Conservation (phyloP, 2,888 invertebrate genomes). For the Brassicogethes aeneus region DNA sequence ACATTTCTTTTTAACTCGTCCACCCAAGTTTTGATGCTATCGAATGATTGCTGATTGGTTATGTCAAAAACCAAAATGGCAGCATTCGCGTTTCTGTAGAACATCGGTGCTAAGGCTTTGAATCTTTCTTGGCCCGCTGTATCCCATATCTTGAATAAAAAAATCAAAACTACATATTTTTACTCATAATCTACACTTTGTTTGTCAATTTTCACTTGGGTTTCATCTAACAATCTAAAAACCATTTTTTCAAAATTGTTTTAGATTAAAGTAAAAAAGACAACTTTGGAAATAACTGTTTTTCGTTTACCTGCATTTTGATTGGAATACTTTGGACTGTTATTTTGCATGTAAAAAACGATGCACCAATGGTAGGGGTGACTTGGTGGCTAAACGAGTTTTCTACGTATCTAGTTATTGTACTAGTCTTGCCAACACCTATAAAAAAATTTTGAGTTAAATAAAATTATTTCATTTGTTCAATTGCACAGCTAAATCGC, state of each 20-base stretch:
- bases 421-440: constrained; percentile 89
- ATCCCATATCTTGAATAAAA: constrained; percentile 64
- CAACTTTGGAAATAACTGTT: no score
- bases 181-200: no score
- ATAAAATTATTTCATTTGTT: no score
- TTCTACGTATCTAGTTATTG: constrained; percentile 73
- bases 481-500: no score
- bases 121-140: constrained; percentile 85
- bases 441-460: constrained; percentile 12
- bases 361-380: constrained; percentile 82
- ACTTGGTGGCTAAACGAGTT: constrained; percentile 66
- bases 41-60: constrained; percentile 64
- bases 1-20: constrained; percentile 70
- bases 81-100: constrained; percentile 85
- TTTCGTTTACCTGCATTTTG: constrained; percentile 68
- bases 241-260: no score
- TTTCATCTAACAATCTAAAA: no score
- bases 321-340: constrained; percentile 61
- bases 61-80: constrained; percentile 84
- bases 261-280: no score
- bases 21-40: constrained; percentile 79
- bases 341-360: constrained; percentile 81
- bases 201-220: no score
- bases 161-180: constrained; percentile 5
- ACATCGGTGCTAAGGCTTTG: constrained; percentile 90